Evolutionary conservation across 2,113 vertebrate genomes (phyloP).

Genomic region (Orientallactaga bullata): DNA sequence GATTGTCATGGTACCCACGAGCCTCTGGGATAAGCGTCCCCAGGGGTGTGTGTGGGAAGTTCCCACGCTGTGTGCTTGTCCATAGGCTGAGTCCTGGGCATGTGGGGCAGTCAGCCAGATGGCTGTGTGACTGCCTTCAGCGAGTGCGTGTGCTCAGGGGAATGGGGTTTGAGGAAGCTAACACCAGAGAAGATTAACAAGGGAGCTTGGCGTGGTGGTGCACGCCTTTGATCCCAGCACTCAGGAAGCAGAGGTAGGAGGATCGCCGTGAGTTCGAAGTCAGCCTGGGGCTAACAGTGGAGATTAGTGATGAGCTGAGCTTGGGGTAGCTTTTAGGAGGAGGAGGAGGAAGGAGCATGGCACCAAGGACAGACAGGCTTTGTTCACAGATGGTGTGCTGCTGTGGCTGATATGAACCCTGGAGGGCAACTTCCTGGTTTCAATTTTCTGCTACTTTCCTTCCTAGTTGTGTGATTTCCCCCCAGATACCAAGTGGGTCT

Average conservation of each 20-base stretch:
- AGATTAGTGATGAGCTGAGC: neutral
- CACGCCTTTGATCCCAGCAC: no score
- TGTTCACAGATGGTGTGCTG: neutral
- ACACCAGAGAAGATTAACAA: neutral
- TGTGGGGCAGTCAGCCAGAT: no score
- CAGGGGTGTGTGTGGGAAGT: neutral
- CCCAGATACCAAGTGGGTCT: neutral
- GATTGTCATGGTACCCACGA: neutral
- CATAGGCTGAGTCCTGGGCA: neutral
- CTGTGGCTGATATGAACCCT: neutral
- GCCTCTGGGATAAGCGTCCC: rapidly evolving
- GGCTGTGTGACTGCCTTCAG: neutral
- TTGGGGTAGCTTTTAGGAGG: neutral
- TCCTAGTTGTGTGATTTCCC: neutral
- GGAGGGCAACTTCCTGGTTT: neutral
- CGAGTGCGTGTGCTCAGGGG: neutral
- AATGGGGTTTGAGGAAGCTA: neutral
- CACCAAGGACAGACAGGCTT: neutral
- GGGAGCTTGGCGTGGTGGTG: no score
- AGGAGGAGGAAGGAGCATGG: neutral
- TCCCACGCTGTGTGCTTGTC: rapidly evolving
- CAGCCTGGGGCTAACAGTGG: no score
- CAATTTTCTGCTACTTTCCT: neutral
- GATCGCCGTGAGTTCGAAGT: no score
- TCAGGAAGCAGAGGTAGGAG: no score